These are phyloP conservation scores for Hypercompe scribonia DNA, from an alignment of 2,888 invertebrate genomes.

Conservation along the genomic window DNA sequence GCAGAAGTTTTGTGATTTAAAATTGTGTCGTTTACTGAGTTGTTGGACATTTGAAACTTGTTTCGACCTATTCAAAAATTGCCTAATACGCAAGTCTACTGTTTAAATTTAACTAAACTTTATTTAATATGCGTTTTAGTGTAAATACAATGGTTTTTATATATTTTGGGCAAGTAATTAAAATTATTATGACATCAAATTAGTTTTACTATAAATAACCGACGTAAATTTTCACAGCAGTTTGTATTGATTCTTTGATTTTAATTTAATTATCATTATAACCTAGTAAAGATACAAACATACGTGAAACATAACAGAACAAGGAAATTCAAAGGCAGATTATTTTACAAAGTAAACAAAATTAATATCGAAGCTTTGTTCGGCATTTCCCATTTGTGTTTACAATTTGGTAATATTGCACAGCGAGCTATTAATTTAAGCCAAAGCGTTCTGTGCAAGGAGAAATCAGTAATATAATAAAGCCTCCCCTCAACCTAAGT, in stretches of 20 bases:
- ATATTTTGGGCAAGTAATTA: neutral
- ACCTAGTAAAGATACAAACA: neutral
- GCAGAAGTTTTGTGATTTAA: constrained; percentile 49
- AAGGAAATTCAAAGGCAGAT: constrained; percentile 16
- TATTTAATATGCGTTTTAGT: neutral
- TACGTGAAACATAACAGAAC: constrained; percentile 1
- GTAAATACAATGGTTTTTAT: neutral
- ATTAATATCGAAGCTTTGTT: constrained; percentile 53
- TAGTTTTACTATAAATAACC: neutral
- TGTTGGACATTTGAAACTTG: constrained; percentile 41
- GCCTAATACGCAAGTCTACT: neutral
- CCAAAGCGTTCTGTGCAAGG: constrained; percentile 65
- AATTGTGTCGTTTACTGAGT: constrained; percentile 41
- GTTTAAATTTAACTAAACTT: neutral
- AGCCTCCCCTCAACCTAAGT: constrained; percentile 61
- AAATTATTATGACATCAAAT: neutral
- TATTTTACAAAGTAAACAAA: constrained; percentile 43
- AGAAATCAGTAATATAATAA: constrained; percentile 83
- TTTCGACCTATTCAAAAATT: constrained; percentile 20
- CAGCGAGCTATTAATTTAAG: constrained; percentile 73
- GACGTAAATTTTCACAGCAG: neutral
- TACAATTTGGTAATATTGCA: constrained; percentile 72
- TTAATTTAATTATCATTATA: neutral
- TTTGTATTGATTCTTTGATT: neutral
- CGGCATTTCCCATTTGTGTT: constrained; percentile 61